A percentile compares a stretch with the other conserved stretches of the same genome.
Evolutionary conservation across 2,113 vertebrate genomes (phyloP).

Genomic region (Loxodonta africana): DNA sequence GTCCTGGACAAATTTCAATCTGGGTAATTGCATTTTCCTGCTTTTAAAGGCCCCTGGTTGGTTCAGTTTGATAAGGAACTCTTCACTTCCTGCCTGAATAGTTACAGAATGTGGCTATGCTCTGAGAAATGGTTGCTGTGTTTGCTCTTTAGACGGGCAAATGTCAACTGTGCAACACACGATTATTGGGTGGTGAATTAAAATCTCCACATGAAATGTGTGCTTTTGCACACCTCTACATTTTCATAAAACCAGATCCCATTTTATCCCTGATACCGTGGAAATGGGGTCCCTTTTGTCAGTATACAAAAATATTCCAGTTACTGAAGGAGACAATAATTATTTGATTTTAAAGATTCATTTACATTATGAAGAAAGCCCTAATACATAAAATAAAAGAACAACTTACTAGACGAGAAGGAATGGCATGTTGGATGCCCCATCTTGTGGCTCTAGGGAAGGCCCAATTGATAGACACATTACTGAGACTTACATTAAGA

Average conservation of each 20-base stretch:
- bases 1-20: constrained; percentile 58
- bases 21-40: constrained; percentile 54
- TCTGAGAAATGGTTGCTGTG: not conserved
- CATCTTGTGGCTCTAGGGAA: not conserved
- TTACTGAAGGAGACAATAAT: not conserved
- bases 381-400: not conserved
- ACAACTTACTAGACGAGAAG: constrained; percentile 28
- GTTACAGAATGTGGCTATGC: constrained; percentile 10
- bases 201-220: not conserved
- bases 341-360: constrained; percentile 45
- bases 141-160: constrained; percentile 34
- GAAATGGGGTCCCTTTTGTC: not conserved
- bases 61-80: constrained; percentile 26
- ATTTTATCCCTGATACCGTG: not conserved
- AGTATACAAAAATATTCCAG: not conserved
- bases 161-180: not conserved
- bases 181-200: not conserved
- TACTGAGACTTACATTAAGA: constrained; percentile 46
- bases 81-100: constrained; percentile 52
- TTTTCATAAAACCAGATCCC: not conserved
- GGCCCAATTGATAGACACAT: not conserved
- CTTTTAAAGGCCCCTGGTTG: constrained; percentile 34
- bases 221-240: not conserved
- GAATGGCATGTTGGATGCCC: not conserved
- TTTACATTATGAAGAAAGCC: not conserved